Base-by-base conservation (phyloP, 1,140 invertebrate genomes). In the Drosophila kanapiae region DNA sequence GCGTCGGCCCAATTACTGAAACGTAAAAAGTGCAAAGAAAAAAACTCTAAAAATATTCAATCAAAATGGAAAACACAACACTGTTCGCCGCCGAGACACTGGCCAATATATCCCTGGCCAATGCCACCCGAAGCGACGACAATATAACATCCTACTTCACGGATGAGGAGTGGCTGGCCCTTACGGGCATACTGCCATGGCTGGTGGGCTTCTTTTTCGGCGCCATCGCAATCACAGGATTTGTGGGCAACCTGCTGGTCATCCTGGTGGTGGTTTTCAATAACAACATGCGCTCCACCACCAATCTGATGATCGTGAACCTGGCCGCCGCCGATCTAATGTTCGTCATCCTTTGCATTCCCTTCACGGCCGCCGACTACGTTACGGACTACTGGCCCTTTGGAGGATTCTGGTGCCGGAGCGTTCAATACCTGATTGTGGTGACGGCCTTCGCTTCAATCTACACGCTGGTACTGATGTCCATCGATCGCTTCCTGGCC, bases 401-500 rank as follows among this genome's bases (percentile, higher is more conserved):
- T 88, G 98, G 98, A 4, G 95, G 96, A 64, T 83, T 96, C 42
- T 98, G 97, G 97, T 99, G 98, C 93, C 97, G 97, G 93, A 95
- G 96, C 11, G 96, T 98, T 0, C 94, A 95, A 75, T 95, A 95
- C 61, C 92, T 95, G 51, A 97, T 98, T 64, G 96, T 97, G 59
- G 97, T 99, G 2, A 98, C 97, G 11, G 98, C 98, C 1, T 98
- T 98, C 83, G 97, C 97, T 7, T 98, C 97, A 74, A 98, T 99
- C 11, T 99, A 98, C 92, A 99, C 98, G 0, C 93, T 99, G n/a
- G 98, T 99, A 0, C 94, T 99, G 37, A 99, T 99, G 98, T 98
- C 97, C 8, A 92, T 99, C 10, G 98, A 99, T 93, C 95, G 98
- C 61, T 99, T 98, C 92, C 94, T 99, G 82, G 98, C 98, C 4